Evolutionary conservation across 2,113 vertebrate genomes (phyloP), one percentile per base, ranked within the genome.

Genomic region (Lathamus discolor): DNA sequence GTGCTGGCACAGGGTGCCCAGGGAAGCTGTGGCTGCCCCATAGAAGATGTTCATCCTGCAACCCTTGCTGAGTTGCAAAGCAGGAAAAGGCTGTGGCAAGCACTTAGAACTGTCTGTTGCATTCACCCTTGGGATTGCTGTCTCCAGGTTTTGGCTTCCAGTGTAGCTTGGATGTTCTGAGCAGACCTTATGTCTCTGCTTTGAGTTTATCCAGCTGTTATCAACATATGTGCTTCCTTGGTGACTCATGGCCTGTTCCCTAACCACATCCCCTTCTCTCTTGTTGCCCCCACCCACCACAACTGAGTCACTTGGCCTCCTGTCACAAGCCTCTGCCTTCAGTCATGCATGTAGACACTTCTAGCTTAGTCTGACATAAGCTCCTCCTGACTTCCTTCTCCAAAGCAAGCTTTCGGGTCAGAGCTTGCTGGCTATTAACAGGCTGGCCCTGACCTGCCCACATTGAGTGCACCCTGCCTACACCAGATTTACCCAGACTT

Each of bases 201-300:
- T 10, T 1, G 39, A 28, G 43, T 84, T 95, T 90, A 83, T 92
- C 92, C 92, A 88, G 93, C 88, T 96, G 88, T 86, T 93, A 88
- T 95, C 95, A 92, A 41, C 86, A 86, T 78, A 52, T 84, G 87
- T 77, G 46, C 87, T 61, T 75, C 83, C 81, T 63, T 10, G 25
- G 49, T 97, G 96, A 97, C 48, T 96, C 96, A 96, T 0, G 31
- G 66, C 66, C 64, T 19, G 35, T 33, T 94, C 88, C 82, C 85
- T 39, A 89, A 92, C 96, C 96, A 96, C 93, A 96, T 93, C 88
- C 96, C 91, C 92, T 86, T 70, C 88, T 86, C 79, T 46, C 43
- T 18, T 17, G 1, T 54, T 91, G 46, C 85, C 88, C 87, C 79
- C 93, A 88, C 93, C 91, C 90, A 83, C 88, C 74, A 48, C 70